Base-by-base conservation (phyloP, 2,888 invertebrate genomes). In the Acleris sparsana region DNA sequence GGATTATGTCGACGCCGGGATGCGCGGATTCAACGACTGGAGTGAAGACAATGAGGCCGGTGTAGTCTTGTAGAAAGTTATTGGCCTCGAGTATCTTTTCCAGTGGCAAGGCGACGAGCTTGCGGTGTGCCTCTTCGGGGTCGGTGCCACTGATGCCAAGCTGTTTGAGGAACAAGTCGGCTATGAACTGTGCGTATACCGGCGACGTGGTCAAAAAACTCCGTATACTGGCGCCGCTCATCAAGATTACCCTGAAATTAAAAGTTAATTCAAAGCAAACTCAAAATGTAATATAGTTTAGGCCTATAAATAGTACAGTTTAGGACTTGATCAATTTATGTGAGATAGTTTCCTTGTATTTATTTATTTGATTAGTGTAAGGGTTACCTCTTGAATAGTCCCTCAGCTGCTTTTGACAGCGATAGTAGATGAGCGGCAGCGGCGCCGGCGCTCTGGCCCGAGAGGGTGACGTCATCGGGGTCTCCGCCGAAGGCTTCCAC, bases 381-480 rank as follows among this genome's bases (percentile, higher is more conserved):
- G 9, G 13, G 39, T 55, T 67, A 89, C 92, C 84, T 85, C 53
- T 80, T 80, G 59, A 86, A 91, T 1, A 93, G 73, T 11, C 86
- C 88, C 53, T 84, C 70, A 17, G 88, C 77, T 2, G 84, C 80
- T n/a, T 80, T 75, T 0, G 88, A 84, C 51, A 92, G 69, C 0
- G 87, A 78, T 1, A 92, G 77, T 33, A 92, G 61, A 66, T 93
- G 92, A 1, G 83, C 84, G 5, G 81, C 67, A 13, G 71, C 70
- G 3, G 87, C 85, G 5, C 93, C 92, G 5, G 91, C 89, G 77
- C 92, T 92, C 72, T 92, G 90, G 0, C 93, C 93, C 25, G 78
- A 88, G 7, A 93, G 64, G 0, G 92, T 92, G 63, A 93, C 84
- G 62, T 86, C 77, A 44, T 79, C 70, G 2, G 89, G 87, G 73